A percentile compares a stretch with the other conserved stretches of the same genome.
phyloP scores from a whole-genome alignment of 1,140 invertebrate species.

The Eumaeus atala region DNA sequence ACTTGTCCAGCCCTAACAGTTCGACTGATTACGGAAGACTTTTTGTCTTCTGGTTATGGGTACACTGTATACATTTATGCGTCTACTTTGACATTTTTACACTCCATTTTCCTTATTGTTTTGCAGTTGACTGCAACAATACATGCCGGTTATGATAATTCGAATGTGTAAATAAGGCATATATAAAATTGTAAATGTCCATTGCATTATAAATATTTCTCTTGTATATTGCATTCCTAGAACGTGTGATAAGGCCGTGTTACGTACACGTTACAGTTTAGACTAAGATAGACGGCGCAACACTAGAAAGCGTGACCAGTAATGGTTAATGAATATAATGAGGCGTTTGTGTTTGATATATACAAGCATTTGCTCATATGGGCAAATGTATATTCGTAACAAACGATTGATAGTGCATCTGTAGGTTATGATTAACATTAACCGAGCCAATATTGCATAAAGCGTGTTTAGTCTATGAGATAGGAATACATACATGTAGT shows the following conservation, averaged over 20 bases:
- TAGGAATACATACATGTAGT: too few relatives aligned
- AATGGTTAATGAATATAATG: too few relatives aligned
- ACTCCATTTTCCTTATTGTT: constrained; percentile 20
- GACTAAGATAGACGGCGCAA: background rate
- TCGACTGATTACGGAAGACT: too few relatives aligned
- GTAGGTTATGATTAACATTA: too few relatives aligned
- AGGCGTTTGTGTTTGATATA: too few relatives aligned
- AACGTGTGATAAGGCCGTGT: constrained; percentile 1
- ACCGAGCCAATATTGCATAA: too few relatives aligned
- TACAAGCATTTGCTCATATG: too few relatives aligned
- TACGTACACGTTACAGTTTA: background rate
- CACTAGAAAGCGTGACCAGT: constrained; percentile 1
- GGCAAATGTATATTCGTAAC: too few relatives aligned
- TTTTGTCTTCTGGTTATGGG: too few relatives aligned
- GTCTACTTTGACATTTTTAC: constrained; percentile 15
- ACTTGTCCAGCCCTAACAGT: too few relatives aligned
- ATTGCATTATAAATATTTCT: constrained; percentile 9
- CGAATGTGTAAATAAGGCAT: constrained; percentile 9
- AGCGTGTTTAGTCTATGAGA: too few relatives aligned
- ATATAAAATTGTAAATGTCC: constrained; percentile 10
- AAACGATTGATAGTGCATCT: too few relatives aligned
- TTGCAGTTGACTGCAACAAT: background rate
- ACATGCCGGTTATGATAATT: constrained; percentile 6
- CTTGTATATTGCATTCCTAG: background rate
- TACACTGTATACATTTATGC: background rate